These are phyloP conservation scores for Hyperoplus immaculatus DNA, from an alignment of 2,797 vertebrate species.

Conservation along the genomic window DNA sequence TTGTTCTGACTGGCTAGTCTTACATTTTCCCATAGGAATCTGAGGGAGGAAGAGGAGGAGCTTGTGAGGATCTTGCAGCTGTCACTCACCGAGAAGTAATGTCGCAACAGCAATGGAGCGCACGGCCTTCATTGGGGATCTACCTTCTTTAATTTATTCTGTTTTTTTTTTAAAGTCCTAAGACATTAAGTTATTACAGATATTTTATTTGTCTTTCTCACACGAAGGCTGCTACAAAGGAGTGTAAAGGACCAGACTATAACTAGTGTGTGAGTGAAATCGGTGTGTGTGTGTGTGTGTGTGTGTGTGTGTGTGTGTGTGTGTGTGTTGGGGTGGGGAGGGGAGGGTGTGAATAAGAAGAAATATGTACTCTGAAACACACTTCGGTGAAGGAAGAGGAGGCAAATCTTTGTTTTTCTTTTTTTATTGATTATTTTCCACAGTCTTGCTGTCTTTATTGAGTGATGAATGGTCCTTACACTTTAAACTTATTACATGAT, in stretches of 20 bases:
- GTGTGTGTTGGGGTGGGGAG: neutral
- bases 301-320: constrained; percentile 14
- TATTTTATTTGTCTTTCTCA: constrained; percentile 77
- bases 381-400: constrained; percentile 48
- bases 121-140: constrained; percentile 60
- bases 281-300: neutral
- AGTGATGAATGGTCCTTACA: constrained; percentile 78
- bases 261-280: constrained; percentile 22
- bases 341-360: neutral
- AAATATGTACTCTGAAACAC: constrained; percentile 50
- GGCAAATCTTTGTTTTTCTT: constrained; percentile 64
- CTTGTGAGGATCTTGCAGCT: constrained; percentile 92
- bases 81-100: constrained; percentile 95
- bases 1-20: neutral
- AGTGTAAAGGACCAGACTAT: constrained; percentile 46
- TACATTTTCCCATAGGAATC: constrained; percentile 74
- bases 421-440: constrained; percentile 79
- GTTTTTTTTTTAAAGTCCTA: constrained; percentile 74
- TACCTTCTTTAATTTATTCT: constrained; percentile 79
- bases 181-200: constrained; percentile 85
- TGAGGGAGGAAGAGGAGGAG: constrained; percentile 93
- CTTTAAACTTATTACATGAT: constrained; percentile 76
- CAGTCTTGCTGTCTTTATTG: constrained; percentile 79
- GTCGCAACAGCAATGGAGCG: constrained; percentile 49
- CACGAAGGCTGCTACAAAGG: constrained; percentile 71